phyloP scores from a whole-genome alignment of 2,113 vertebrate species.

The Anthoscopus minutus region DNA sequence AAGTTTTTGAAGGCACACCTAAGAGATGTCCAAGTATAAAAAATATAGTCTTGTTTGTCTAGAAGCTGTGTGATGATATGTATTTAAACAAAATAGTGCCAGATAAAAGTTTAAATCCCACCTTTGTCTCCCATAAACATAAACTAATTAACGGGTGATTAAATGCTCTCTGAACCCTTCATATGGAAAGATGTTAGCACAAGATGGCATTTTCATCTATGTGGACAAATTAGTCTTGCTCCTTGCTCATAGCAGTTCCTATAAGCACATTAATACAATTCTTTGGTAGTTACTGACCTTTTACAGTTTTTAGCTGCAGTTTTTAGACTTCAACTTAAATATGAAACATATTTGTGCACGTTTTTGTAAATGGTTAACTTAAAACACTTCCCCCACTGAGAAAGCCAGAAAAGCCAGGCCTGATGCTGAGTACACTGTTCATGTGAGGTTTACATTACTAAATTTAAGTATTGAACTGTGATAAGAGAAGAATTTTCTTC shows the following conservation, averaged over 20 bases:
- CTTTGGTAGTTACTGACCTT: background rate
- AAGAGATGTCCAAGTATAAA: background rate
- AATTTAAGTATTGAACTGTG: background rate
- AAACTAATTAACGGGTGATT: background rate
- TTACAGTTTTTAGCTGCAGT: background rate
- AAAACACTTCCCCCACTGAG: background rate
- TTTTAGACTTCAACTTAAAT: background rate
- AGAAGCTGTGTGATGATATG: background rate
- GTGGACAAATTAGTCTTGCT: background rate
- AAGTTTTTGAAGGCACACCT: background rate
- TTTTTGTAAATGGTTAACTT: background rate
- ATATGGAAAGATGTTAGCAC: background rate
- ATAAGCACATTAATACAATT: background rate
- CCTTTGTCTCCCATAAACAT: background rate
- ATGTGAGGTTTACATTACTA: background rate
- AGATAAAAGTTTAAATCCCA: background rate
- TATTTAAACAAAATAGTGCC: background rate
- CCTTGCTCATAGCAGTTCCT: background rate
- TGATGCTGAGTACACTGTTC: background rate
- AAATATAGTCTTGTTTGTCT: background rate
- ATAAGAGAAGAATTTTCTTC: background rate
- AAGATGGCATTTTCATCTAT: background rate
- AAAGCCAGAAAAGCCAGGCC: background rate
- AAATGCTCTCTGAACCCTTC: background rate
- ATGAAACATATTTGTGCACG: background rate